Percentiles rank a stretch among this genome's conserved stretches.
These are phyloP conservation scores for Alviniconcha marisindica DNA, from an alignment of 1,140 invertebrate genomes.

Conservation along the genomic window DNA sequence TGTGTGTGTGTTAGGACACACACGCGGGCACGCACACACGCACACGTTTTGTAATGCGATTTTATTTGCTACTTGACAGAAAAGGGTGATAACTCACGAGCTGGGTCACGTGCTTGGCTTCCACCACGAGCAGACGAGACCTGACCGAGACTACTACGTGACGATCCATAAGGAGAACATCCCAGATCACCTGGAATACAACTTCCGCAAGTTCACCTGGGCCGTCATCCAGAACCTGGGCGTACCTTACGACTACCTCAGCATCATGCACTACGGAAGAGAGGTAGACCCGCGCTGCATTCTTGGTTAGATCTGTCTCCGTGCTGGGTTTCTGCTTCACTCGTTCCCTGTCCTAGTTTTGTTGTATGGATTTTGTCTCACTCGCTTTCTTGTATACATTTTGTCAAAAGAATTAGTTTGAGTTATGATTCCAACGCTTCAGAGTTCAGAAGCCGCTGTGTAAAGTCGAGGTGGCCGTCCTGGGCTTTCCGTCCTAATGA, in stretches of 20 bases:
- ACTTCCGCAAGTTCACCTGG: constrained; percentile 95
- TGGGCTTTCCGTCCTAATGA: too few species aligned
- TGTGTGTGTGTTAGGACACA: background rate
- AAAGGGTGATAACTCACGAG: constrained; percentile 61
- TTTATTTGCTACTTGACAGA: constrained; percentile 43
- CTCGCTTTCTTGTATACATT: too few species aligned
- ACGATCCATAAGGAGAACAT: constrained; percentile 68
- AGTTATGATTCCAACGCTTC: too few species aligned
- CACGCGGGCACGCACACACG: too few species aligned
- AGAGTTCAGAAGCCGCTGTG: too few species aligned
- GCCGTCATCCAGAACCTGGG: constrained; percentile 96
- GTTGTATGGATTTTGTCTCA: too few species aligned
- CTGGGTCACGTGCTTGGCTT: constrained; percentile 79
- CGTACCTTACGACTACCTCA: constrained; percentile 92
- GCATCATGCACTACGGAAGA: constrained; percentile 95
- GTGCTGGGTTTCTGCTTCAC: too few species aligned
- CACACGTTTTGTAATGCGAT: too few species aligned
- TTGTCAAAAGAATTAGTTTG: too few species aligned
- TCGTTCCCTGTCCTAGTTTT: too few species aligned
- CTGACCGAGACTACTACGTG: constrained; percentile 74
- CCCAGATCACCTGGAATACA: constrained; percentile 82
- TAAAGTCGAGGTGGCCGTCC: too few species aligned
- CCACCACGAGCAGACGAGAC: constrained; percentile 76
- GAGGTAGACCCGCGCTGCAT: constrained; percentile 47
- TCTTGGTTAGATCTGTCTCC: too few species aligned